Percentiles rank a stretch among this genome's conserved stretches.
Conservation (phyloP, 1,140 invertebrate species). For the Ectropis grisescens region DNA sequence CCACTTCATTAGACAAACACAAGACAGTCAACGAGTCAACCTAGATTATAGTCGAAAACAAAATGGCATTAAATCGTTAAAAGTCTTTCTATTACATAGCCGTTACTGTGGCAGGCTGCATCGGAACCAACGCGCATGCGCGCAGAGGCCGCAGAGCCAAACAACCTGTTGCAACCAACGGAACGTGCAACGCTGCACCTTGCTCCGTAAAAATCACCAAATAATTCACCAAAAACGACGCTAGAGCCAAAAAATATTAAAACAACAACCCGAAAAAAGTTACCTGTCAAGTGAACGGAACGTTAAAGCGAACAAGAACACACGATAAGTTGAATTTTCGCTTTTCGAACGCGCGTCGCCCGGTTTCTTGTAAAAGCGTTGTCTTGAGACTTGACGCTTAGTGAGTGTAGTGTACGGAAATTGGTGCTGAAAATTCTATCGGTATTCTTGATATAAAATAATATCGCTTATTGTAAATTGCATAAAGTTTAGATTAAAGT, state of each 20-base stretch:
- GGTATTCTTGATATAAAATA: no score
- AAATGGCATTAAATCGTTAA: no score
- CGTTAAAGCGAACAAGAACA: neutral
- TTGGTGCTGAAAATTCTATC: conserved; percentile 12
- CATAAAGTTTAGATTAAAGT: conserved; percentile 14
- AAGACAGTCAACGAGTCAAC: no score
- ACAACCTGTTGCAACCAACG: conserved; percentile 63
- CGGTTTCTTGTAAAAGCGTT: conserved; percentile 8
- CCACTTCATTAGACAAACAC: no score
- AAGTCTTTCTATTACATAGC: no score
- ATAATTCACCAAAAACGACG: conserved; percentile 17
- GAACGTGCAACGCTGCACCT: conserved; percentile 61
- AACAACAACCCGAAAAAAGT: neutral
- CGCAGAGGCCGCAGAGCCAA: conserved; percentile 27
- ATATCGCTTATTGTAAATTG: neutral
- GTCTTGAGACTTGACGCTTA: conserved; percentile 17
- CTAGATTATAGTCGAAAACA: no score
- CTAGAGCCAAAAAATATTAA: neutral
- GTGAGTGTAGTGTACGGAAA: conserved; percentile 18
- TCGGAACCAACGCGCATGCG: conserved; percentile 41
- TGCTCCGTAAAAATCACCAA: conserved; percentile 34
- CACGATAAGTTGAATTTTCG: conserved; percentile 7
- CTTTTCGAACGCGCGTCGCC: conserved; percentile 2
- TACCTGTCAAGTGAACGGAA: neutral
- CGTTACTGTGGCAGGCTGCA: conserved; percentile 52